Evolutionary conservation across 2,888 invertebrate species (phyloP).

Genomic region (Drosophila kanekoi): DNA sequence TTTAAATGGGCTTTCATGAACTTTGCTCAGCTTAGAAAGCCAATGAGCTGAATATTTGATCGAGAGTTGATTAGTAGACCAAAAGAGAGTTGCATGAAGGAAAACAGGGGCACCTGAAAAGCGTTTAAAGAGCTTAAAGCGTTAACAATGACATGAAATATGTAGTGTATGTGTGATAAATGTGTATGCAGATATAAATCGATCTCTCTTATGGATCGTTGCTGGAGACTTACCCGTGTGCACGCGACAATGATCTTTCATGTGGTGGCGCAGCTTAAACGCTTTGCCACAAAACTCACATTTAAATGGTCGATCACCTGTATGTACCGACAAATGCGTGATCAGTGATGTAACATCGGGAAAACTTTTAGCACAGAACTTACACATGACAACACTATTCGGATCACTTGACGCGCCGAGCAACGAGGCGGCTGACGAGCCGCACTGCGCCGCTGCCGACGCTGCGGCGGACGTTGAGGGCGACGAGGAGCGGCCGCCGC

Average conservation of each 20-base stretch:
- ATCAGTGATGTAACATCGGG: slow-evolving; percentile 95
- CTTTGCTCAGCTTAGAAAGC: not conserved
- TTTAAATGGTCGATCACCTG: slow-evolving; percentile 95
- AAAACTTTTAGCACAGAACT: slow-evolving; percentile 96
- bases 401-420: slow-evolving; percentile 86
- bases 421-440: slow-evolving; percentile 81
- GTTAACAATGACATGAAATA: not conserved
- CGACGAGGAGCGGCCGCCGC: slow-evolving; percentile 77
- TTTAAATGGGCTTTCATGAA: not conserved
- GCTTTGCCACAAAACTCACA: slow-evolving; percentile 98
- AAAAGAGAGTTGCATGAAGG: too few relatives aligned
- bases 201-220: slow-evolving; percentile 21
- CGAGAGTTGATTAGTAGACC: too few relatives aligned
- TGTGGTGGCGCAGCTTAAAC: slow-evolving; percentile 95
- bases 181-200: slow-evolving; percentile 5
- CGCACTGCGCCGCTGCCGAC: slow-evolving; percentile 78
- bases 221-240: slow-evolving; percentile 89
- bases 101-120: too few relatives aligned
- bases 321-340: slow-evolving; percentile 94
- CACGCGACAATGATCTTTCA: slow-evolving; percentile 97
- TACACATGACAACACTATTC: slow-evolving; percentile 93
- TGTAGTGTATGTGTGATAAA: not conserved
- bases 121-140: too few relatives aligned
- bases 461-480: slow-evolving; percentile 78
- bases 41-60: not conserved